These are phyloP conservation scores for Habrosyne pyritoides DNA, from an alignment of 2,888 invertebrate genomes.

Conservation along the genomic window DNA sequence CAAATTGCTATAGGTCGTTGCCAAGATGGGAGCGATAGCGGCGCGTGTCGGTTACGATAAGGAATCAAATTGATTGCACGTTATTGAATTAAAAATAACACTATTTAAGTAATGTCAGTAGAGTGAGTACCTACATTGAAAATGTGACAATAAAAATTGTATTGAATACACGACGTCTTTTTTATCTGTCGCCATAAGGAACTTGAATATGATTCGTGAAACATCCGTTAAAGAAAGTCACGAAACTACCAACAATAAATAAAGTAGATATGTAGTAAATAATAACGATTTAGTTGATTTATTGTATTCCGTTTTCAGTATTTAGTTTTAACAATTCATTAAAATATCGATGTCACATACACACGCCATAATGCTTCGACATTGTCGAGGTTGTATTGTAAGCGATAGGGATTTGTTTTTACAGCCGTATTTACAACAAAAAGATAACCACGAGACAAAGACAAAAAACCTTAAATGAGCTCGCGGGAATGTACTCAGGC, in stretches of 20 bases:
- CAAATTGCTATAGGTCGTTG: neutral
- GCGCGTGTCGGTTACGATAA: neutral
- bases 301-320: too few species aligned
- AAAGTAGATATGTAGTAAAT: neutral
- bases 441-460: constrained; percentile 65
- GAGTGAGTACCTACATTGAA: neutral
- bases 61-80: neutral
- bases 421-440: constrained; percentile 60
- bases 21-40: neutral
- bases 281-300: neutral
- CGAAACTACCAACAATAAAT: neutral
- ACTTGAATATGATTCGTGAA: neutral
- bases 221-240: neutral
- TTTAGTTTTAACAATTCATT: neutral
- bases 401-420: constrained; percentile 57
- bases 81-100: neutral
- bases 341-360: constrained; percentile 23
- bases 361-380: constrained; percentile 29
- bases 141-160: neutral
- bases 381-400: constrained; percentile 35
- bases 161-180: neutral
- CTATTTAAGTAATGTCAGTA: neutral
- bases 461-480: constrained; percentile 70
- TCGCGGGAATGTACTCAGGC: constrained; percentile 63
- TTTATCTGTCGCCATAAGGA: neutral